Evolutionary conservation across 2,113 vertebrate genomes (phyloP).

Genomic region (Piliocolobus tephrosceles): DNA sequence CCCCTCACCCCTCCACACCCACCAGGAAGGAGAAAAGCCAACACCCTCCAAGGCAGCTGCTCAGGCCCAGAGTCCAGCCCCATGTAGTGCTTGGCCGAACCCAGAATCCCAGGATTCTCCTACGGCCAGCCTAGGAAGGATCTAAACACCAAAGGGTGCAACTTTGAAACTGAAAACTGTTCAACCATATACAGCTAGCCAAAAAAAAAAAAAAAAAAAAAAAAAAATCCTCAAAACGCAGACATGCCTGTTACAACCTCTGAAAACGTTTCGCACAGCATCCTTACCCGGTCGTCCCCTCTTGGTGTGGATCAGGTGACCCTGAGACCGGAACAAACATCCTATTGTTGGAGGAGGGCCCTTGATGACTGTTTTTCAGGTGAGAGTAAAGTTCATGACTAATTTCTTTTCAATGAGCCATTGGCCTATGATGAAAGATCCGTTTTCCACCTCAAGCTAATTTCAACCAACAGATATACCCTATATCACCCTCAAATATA

Average conservation of each 20-base stretch:
- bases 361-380: neutral
- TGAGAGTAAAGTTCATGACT: neutral
- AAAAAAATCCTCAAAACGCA: neutral
- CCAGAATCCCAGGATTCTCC: neutral
- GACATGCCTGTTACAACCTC: neutral
- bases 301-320: neutral
- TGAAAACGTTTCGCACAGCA: neutral
- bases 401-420: constrained; percentile 35
- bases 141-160: neutral
- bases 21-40: neutral
- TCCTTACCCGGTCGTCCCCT: neutral
- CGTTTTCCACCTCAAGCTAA: neutral
- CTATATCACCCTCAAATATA: neutral
- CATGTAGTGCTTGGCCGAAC: rapidly evolving
- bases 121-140: rapidly evolving
- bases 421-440: neutral
- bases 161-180: neutral
- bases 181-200: neutral
- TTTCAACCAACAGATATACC: neutral
- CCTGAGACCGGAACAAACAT: neutral
- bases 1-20: neutral
- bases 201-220: too few species aligned
- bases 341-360: neutral
- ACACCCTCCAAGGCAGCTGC: neutral
- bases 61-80: neutral